Conservation (phyloP, 2,113 vertebrate genomes). For the Rattus rattus region DNA sequence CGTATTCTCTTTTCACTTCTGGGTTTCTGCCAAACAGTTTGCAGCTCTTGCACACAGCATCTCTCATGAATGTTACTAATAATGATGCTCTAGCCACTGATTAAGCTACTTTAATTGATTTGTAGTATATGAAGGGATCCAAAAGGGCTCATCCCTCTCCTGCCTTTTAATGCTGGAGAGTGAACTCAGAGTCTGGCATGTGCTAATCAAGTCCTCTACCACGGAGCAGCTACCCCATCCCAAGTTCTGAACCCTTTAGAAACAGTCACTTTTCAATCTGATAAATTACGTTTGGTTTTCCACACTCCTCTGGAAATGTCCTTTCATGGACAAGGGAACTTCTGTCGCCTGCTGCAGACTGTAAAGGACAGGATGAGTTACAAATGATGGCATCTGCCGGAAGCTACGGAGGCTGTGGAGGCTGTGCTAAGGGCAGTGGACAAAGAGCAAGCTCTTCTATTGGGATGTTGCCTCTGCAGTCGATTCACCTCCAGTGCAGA, state of each 20-base stretch:
- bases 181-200: background rate
- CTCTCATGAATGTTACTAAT: conserved; percentile 82
- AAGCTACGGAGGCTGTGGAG: conserved; percentile 85
- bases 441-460: conserved; percentile 85
- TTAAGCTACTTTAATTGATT: conserved; percentile 85
- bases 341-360: conserved; percentile 76
- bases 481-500: conserved; percentile 85
- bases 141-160: background rate
- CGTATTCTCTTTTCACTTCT: conserved; percentile 76
- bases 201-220: background rate
- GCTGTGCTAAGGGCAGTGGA: conserved; percentile 80
- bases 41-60: conserved; percentile 79
- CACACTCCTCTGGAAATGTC: conserved; percentile 65
- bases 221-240: background rate
- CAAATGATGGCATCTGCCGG: conserved; percentile 75
- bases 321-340: conserved; percentile 76
- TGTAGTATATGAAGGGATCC: conserved; percentile 70
- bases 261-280: conserved; percentile 55
- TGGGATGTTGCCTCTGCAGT: conserved; percentile 63
- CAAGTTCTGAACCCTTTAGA: conserved; percentile 74
- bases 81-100: conserved; percentile 82
- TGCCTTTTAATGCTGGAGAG: too few species aligned
- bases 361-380: conserved; percentile 73
- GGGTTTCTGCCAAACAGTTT: conserved; percentile 81
- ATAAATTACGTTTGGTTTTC: conserved; percentile 79